Base-by-base conservation (phyloP, 1,140 invertebrate species). In the Panagrolaimus sp. region DNA sequence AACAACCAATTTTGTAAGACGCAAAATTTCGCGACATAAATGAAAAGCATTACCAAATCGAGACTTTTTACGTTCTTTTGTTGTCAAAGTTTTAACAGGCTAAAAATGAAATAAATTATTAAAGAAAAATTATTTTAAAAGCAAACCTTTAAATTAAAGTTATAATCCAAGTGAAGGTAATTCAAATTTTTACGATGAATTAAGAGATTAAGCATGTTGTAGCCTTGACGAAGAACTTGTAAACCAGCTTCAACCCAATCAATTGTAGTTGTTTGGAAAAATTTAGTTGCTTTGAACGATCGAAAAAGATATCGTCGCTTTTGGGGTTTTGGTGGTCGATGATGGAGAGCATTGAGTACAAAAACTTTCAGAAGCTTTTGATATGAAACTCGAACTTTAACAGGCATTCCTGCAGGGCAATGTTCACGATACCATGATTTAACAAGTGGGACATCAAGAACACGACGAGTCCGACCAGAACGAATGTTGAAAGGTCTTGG, bases 1-100 rank as follows among this genome's bases (percentile, higher is more conserved):
- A 63, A 99, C 93, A 9, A 99, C 93, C 0, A 99, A 85, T 84
- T 99, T 99, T 0, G 96, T 98, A 66, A 99, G 85, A 20, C 96
- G 88, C 5, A 99, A 86, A 79, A 99, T 98, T 87, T 99, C 96
- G 76, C 96, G 89, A 84, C 96, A 98, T 77, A 99, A 87, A 87
- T 99, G 96, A 86, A 99, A 99, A 69, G 96, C 94, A 88, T 99
- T 99, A 85, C 96, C 96, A 84, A 99, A 99, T 67, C 96, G 87
- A 9, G 95, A 98, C 82, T 99, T 99, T 85, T 99, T 99, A 84
- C 96, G 89, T 83, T 99, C 96, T 79, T 86, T 78, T 0, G 96
- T 99, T 0, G 96, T 99, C 43, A 99, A 86, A 0, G 96, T 99
- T 84, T 99, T 99, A 0, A 99, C 96, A 0, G 96, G 96, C 84